These are phyloP conservation scores for Tetheella fluctuosa DNA, from an alignment of 2,888 invertebrate genomes.

Conservation along the genomic window DNA sequence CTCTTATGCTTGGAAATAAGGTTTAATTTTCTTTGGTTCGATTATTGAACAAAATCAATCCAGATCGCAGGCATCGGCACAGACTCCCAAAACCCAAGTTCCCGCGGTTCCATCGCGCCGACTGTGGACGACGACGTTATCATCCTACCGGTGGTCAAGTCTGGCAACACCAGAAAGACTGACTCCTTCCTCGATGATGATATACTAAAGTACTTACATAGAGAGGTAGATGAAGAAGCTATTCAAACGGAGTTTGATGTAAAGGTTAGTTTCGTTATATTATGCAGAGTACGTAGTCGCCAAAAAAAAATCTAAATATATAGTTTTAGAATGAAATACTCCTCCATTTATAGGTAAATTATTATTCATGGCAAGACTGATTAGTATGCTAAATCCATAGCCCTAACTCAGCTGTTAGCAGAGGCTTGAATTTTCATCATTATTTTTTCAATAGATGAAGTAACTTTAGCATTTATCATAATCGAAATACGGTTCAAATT, in stretches of 20 bases:
- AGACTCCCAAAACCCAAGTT: slow-evolving; percentile 88
- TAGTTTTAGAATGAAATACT: too few species aligned
- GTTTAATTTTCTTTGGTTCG: not conserved
- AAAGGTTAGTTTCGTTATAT: slow-evolving; percentile 75
- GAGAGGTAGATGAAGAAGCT: slow-evolving; percentile 87
- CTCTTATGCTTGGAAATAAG: not conserved
- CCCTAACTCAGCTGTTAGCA: too few species aligned
- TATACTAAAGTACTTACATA: slow-evolving; percentile 86
- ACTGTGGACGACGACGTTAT: slow-evolving; percentile 65
- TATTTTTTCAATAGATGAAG: too few species aligned
- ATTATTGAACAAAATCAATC: not conserved
- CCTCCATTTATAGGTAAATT: too few species aligned
- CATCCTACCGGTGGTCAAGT: slow-evolving; percentile 56
- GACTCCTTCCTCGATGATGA: slow-evolving; percentile 84
- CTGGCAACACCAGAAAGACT: slow-evolving; percentile 47
- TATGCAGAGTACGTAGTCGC: too few species aligned
- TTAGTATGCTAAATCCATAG: too few species aligned
- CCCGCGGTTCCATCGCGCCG: slow-evolving; percentile 86
- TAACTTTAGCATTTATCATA: too few species aligned
- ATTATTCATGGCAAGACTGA: too few species aligned
- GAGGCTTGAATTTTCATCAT: too few species aligned
- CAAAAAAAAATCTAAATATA: too few species aligned
- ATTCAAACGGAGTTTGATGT: slow-evolving; percentile 88
- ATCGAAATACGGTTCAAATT: too few species aligned
- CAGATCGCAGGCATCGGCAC: slow-evolving; percentile 85